These are phyloP conservation scores for Pelmatolapia mariae DNA, from an alignment of 2,113 vertebrate genomes.

Conservation along the genomic window DNA sequence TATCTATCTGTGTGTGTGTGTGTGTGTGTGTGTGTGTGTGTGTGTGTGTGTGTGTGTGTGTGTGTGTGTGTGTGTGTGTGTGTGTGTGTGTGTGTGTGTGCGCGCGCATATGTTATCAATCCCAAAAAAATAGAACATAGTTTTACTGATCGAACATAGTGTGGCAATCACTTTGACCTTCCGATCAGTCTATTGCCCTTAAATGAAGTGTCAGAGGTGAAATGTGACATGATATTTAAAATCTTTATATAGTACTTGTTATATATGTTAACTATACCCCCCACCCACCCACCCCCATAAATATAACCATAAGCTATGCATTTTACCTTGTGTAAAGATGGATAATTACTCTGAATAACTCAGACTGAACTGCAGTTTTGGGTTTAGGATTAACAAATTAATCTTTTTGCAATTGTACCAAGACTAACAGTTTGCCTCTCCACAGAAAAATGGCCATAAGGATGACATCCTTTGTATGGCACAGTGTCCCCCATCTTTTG, in stretches of 20 bases:
- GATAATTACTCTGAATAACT: not conserved
- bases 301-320: not conserved
- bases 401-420: not conserved
- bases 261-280: not conserved
- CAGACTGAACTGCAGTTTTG: not conserved
- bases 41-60: no score
- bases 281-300: not conserved
- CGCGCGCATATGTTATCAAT: accelerated
- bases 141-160: not conserved
- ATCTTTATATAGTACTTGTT: not conserved
- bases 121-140: not conserved
- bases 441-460: conserved; percentile 59
- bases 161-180: not conserved
- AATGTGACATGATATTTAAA: not conserved
- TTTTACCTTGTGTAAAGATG: not conserved
- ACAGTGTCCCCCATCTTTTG: conserved; percentile 70
- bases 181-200: not conserved
- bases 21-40: no score
- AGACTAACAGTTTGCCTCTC: not conserved
- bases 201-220: not conserved
- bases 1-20: no score
- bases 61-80: no score
- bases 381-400: not conserved
- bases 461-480: conserved; percentile 71
- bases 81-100: no score